phyloP scores from a whole-genome alignment of 2,797 vertebrate species.

The Dendrocincla tyrannina region DNA sequence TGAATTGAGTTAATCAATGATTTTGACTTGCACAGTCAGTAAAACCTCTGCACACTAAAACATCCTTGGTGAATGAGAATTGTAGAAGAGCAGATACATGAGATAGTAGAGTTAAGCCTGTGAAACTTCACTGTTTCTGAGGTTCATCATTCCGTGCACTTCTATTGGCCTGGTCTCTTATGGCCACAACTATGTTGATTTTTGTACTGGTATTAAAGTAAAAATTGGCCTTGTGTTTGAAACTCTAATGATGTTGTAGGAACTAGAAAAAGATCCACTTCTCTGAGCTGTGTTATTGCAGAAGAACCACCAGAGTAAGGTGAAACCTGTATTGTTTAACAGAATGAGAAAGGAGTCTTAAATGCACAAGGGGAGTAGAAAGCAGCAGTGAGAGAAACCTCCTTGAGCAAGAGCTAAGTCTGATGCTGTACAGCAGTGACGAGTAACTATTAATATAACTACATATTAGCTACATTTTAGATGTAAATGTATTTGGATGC shows the following conservation, averaged over 20 bases:
- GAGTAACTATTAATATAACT: not conserved
- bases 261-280: not conserved
- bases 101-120: not conserved
- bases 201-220: not conserved
- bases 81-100: not conserved
- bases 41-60: not conserved
- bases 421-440: not conserved
- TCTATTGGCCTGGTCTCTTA: not conserved
- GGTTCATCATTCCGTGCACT: not conserved
- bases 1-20: not conserved
- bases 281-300: not conserved
- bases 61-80: not conserved
- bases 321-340: not conserved
- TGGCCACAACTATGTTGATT: not conserved
- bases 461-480: not conserved
- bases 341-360: not conserved
- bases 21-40: not conserved
- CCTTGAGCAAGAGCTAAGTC: not conserved
- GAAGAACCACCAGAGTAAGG: not conserved
- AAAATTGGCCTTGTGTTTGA: not conserved
- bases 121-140: not conserved
- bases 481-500: not conserved
- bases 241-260: not conserved
- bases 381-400: not conserved
- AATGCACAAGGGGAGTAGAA: not conserved